Base-by-base conservation (phyloP, 1,140 invertebrate genomes). In the Whitmania pigra region DNA sequence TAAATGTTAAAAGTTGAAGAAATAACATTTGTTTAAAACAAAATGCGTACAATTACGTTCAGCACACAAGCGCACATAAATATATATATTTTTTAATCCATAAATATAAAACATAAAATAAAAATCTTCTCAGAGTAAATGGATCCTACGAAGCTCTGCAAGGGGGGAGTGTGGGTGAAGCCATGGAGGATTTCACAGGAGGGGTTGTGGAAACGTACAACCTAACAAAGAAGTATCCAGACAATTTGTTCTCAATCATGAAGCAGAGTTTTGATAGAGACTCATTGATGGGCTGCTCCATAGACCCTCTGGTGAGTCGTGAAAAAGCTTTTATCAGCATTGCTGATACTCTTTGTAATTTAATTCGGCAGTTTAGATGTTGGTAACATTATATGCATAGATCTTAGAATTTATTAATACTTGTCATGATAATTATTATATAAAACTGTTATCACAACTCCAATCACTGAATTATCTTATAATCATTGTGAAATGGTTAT, bases 181-280 rank as follows among this genome's bases (percentile, higher is more conserved):
- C 88, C 0, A 82, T 91, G 60, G 88, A 90, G 80, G 89, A 90
- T 78, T 84, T 90, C 70, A 88, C 88, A 0, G 89, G 89, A 60
- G 88, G 89, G 54, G 88, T 91, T 71, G 88, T 89, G 69, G 89
- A 91, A 82, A 89, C 87, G 81, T 88, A 89, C 77, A 84, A 84
- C 20, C 79, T 88, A 5, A 82, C 80, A 54, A 85, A 0, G 72
- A 74, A 29, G 69, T 74, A 2, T 73, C 75, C 18, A 66, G 72
- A 13, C 13, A 68, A 69, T 3, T 67, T 80, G 71, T 79, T 80
- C 60, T 73, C 66, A 2, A 77, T 78, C 40, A 71, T 80, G 63
- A 72, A 72, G 36, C 76, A 77, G 6, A 76, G 77, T 0, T 53
- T 67, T 15, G 78, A 78, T 11, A 78, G 77, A 29, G 70, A 31